Base-by-base conservation (phyloP, 2,888 invertebrate species). In the Glaucopsyche alexis region DNA sequence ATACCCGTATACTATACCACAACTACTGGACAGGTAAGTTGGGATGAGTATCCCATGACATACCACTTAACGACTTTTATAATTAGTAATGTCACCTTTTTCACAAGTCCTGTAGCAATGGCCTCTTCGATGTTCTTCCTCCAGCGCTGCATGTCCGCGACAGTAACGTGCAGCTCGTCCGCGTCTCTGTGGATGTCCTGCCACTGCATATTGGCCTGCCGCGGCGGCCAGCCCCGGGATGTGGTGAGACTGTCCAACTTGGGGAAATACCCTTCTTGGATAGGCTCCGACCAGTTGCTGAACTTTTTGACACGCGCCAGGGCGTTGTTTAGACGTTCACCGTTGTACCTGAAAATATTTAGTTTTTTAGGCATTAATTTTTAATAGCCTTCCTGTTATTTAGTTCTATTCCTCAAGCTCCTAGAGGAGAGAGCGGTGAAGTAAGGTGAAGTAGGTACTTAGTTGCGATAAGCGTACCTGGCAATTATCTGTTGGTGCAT, bases 211-310 rank as follows among this genome's bases (percentile, higher is more conserved):
- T 94, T 94, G 14, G 94, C 87, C n/a, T 95, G 94, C 52, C 97
- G 94, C 0, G 96, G 94, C 0, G 97, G 96, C 94, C 96, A 97
- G 0, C 95, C 94, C 40, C 96, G 94, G 72, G 96, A 95, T 60
- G 94, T 93, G 0, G 94, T 95, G 78, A 95, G 85, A 76, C 96
- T 96, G 85, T 97, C 95, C 55, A 97, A 88, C 88, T 97, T 97
- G 0, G 97, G 96, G 88, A 96, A 97, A 82, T 97, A 97, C 0
- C 95, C 97, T 83, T 97, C 97, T 0, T 93, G 88, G 71, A 97
- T 95, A 0, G 95, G 94, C 7, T 95, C 95, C 11, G 95, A 94
- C 85, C 95, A 94, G 84, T 96, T 95, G 75, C 93, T 94, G 71
- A 96, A 94, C 11, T 95, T 94, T 78, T 93, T 93, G 0, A 95